Base-by-base conservation (phyloP, 2,113 vertebrate genomes). In the Poicephalus meyeri region DNA sequence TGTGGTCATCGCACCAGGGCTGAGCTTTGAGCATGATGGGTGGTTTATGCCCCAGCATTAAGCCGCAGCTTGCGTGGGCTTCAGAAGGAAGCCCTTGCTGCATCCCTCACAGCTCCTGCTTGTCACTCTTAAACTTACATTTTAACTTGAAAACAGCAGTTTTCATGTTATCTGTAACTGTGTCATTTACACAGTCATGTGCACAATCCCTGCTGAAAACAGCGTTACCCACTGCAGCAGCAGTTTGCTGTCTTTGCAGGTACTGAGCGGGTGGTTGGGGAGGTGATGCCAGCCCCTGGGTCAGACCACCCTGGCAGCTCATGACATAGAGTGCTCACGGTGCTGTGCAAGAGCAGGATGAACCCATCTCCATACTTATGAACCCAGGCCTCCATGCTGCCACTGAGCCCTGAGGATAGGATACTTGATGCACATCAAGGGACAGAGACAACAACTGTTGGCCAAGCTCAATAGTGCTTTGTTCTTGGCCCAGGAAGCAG, bases 121-220 rank as follows among this genome's bases (percentile, higher is more conserved):
- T 95, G 93, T 96, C 91, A 94, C 80, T 93, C 90, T 97, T 94
- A 96, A 89, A 90, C 97, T 96, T 92, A 88, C 91, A 93, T 96
- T 96, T 96, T 93, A 94, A 92, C 16, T 5, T 91, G 94, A 91
- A 95, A 97, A 93, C 95, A 96, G 94, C 95, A 95, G 96, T 93
- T 96, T 96, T 97, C 97, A 95, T 44, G 94, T 94, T 94, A 64
- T 73, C 79, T 97, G 86, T 94, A 52, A 72, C 91, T 95, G 94
- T 89, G 81, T 93, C 96, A 93, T 95, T 97, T 92, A 91, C 95
- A 96, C 79, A 95, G 94, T 95, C 97, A 95, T 70, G 84, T 90
- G 79, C 78, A 81, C 90, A 95, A 71, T 93, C 69, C 71, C 93
- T 64, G 78, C 88, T 95, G 94, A 88, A 97, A 96, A 81, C 81